Conservation (phyloP, 2,113 vertebrate species). For the Hippopotamus amphibius region DNA sequence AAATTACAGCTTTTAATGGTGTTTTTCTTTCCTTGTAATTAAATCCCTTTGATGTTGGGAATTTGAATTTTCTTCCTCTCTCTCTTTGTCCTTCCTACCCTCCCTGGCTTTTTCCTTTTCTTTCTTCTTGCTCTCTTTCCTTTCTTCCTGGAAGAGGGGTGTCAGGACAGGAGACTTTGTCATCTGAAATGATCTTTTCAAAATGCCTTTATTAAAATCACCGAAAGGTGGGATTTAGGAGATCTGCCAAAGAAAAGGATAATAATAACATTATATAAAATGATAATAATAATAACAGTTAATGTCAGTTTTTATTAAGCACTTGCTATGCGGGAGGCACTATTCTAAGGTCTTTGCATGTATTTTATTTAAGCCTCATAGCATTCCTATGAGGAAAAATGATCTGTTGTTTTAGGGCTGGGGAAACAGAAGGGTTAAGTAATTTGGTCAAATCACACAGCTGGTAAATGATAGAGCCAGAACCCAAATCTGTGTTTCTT, state of each 20-base stretch:
- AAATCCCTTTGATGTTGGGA: neutral
- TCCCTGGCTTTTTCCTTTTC: neutral
- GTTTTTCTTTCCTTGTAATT: neutral
- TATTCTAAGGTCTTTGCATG: neutral
- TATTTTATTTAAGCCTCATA: neutral
- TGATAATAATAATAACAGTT: neutral
- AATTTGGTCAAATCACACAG: neutral
- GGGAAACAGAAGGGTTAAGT: neutral
- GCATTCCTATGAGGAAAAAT: neutral
- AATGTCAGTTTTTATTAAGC: neutral
- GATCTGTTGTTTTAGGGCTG: neutral
- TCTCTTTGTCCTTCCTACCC: neutral
- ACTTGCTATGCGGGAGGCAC: neutral
- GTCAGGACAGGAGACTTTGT: neutral
- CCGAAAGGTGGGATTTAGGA: neutral
- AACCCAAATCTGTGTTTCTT: neutral
- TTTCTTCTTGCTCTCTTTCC: neutral
- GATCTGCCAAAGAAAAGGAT: neutral
- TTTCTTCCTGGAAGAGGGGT: neutral
- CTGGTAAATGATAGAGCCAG: neutral
- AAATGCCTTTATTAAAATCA: constrained; percentile 31
- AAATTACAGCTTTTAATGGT: constrained; percentile 21
- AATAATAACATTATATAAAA: neutral
- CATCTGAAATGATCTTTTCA: neutral
- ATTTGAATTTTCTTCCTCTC: neutral